These are phyloP conservation scores for Urocynchramus pylzowi DNA, from an alignment of 2,113 vertebrate species.

Conservation along the genomic window DNA sequence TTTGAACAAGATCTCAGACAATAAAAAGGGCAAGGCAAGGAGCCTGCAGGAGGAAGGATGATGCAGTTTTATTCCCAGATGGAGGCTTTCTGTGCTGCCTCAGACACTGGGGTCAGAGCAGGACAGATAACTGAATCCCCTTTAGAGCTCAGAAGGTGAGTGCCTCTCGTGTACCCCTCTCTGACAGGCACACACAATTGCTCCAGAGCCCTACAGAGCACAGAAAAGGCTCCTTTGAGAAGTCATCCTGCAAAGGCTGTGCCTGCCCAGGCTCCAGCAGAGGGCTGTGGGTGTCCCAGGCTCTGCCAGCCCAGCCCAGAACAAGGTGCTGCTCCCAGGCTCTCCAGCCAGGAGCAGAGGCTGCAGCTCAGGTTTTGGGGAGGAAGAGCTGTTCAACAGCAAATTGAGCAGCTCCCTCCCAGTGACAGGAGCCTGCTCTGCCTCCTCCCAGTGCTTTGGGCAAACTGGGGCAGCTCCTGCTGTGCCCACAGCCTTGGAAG, in stretches of 20 bases:
- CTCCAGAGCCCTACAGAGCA: not conserved
- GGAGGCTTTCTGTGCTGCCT: not conserved
- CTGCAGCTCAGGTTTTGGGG: not conserved
- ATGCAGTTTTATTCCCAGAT: not conserved
- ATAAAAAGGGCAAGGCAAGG: conserved; percentile 23
- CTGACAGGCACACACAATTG: not conserved
- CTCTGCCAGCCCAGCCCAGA: not conserved
- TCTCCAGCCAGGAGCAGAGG: not conserved
- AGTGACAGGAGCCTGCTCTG: conserved; percentile 15
- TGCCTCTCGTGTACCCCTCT: not conserved
- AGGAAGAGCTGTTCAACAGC: not conserved
- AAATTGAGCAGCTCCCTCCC: no score
- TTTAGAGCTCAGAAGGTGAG: not conserved
- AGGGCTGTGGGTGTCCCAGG: not conserved
- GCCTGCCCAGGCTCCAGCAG: not conserved
- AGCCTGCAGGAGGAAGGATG: not conserved
- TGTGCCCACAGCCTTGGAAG: conserved; percentile 2
- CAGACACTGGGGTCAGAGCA: not conserved
- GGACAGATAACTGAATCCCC: not conserved
- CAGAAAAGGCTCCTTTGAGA: not conserved
- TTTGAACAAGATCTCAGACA: conserved; percentile 23
- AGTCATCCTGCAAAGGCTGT: not conserved
- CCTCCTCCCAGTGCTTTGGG: not conserved
- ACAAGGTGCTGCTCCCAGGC: not conserved
- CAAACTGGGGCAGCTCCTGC: not conserved